Conservation (phyloP, 1,140 invertebrate genomes). For the Augochlora pura region DNA sequence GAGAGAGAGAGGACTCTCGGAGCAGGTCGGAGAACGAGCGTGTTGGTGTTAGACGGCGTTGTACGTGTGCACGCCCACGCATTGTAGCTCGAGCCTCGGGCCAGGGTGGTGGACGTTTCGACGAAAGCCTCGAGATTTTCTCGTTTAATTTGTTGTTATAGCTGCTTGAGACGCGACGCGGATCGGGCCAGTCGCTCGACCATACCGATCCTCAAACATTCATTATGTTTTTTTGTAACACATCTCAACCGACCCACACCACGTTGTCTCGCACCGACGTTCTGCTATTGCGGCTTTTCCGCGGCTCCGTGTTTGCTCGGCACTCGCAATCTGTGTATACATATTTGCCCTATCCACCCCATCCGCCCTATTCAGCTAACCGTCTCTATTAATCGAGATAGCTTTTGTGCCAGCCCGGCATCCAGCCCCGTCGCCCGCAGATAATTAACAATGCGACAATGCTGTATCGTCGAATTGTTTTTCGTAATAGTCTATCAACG, state of each 20-base stretch:
- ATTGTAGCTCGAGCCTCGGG: constrained; percentile 43
- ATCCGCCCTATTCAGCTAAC: constrained; percentile 33
- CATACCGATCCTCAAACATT: constrained; percentile 73
- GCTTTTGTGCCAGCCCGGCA: too few species aligned
- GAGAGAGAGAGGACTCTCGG: neutral
- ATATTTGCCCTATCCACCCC: neutral
- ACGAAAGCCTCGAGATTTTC: constrained; percentile 65
- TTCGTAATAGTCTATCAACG: neutral
- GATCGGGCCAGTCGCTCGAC: constrained; percentile 61
- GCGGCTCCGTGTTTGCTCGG: constrained; percentile 47
- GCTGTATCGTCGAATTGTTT: neutral
- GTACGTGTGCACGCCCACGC: constrained; percentile 52
- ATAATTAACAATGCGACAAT: neutral
- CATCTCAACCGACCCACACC: constrained; percentile 38
- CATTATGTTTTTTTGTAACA: constrained; percentile 78
- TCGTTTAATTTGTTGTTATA: constrained; percentile 79
- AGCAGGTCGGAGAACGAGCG: neutral
- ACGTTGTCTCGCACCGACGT: constrained; percentile 7
- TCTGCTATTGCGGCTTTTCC: constrained; percentile 35
- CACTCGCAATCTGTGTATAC: constrained; percentile 41
- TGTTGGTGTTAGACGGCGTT: constrained; percentile 57
- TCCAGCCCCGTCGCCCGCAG: too few species aligned
- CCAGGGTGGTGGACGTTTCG: constrained; percentile 54
- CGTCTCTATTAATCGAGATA: constrained; percentile 54
- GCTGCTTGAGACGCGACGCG: constrained; percentile 69